Evolutionary conservation across 2,888 invertebrate species (phyloP), one percentile per base, ranked within the genome.

Genomic region (Caenorhabditis sp.): DNA sequence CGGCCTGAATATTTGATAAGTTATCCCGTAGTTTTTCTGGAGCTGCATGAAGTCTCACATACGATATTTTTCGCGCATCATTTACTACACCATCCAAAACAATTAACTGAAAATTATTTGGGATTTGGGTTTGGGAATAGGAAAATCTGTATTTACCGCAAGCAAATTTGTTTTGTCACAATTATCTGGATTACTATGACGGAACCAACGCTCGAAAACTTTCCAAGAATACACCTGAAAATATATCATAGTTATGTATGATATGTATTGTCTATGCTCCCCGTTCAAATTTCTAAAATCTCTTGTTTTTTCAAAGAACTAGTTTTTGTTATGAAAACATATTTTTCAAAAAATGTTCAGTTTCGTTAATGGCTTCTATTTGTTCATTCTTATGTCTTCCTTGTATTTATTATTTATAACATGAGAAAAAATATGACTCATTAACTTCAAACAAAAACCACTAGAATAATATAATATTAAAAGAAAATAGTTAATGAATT

Each of bases 191-290:
- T 4, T 60, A 1, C 76, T 43, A 43, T 43, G 43, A 43, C 43
- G 81, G 70, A 85, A 85, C 85, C 85, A 85, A 10, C 85, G 79
- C 49, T 82, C 78, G 63, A 80, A 84, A 5, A 85, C 73, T 63
- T 84, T 84, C 72, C 83, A 79, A 1, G 83, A 74, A 64, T 83
- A 85, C 3, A 84, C 74, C 85, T 85, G 62, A 62, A 84, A 68
- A 31, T 8, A 25, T 7, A 31, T 31, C 4, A 54, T 43, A 27
- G 43, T 54, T 57, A 43, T 36, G 8, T 17, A 23, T 27, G 10
- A 26, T 59, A 26, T 20, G 53, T 53, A 43, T 38, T 38, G 8
- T 38, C 38, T 38, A 10, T 38, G 8, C 14, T 38, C 38, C 38
- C 38, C 38, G 7, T 31, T 4, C 31, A 31, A 31, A 10, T 31